Percentiles rank a stretch among this genome's conserved stretches.
phyloP scores from a whole-genome alignment of 2,888 invertebrate genomes.

The Pasiphila rectangulata region DNA sequence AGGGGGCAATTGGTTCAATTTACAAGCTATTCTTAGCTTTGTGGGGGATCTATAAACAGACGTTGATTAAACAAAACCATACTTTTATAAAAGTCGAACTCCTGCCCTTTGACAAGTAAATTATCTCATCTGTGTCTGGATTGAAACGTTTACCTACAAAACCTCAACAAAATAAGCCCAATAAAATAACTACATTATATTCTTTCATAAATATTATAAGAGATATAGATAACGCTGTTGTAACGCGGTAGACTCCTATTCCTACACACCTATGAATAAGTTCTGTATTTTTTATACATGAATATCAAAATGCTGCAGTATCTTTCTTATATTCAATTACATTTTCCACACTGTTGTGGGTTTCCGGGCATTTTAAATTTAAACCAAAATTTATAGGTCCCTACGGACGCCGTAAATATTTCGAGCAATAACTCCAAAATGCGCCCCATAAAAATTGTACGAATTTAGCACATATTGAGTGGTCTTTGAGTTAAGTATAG shows the following conservation, averaged over 20 bases:
- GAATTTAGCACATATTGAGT: conserved; percentile 77
- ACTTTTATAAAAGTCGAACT: conserved; percentile 25
- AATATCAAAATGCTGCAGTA: neutral
- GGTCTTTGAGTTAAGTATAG: conserved; percentile 67
- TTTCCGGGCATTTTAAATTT: conserved; percentile 53
- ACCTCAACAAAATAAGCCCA: too few relatives aligned
- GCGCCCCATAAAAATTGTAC: conserved; percentile 67
- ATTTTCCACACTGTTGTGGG: conserved; percentile 17
- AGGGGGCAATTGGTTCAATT: conserved; percentile 77
- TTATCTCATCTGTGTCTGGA: too few relatives aligned
- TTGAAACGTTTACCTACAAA: too few relatives aligned
- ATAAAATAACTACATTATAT: neutral
- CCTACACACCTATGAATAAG: too few relatives aligned
- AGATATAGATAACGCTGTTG: too few relatives aligned
- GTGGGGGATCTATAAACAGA: conserved; percentile 52
- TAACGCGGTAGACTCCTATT: too few relatives aligned
- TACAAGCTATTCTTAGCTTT: conserved; percentile 62
- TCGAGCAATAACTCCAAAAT: conserved; percentile 63
- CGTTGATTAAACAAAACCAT: conserved; percentile 49
- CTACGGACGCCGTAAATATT: conserved; percentile 67
- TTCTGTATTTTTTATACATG: neutral
- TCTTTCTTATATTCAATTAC: conserved; percentile 16
- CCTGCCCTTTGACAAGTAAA: neutral
- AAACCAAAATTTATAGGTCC: conserved; percentile 56
- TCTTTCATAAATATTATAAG: too few relatives aligned